A percentile compares a stretch with the other conserved stretches of the same genome.
Conservation (phyloP, 2,113 vertebrate species). For the Panthera uncia region DNA sequence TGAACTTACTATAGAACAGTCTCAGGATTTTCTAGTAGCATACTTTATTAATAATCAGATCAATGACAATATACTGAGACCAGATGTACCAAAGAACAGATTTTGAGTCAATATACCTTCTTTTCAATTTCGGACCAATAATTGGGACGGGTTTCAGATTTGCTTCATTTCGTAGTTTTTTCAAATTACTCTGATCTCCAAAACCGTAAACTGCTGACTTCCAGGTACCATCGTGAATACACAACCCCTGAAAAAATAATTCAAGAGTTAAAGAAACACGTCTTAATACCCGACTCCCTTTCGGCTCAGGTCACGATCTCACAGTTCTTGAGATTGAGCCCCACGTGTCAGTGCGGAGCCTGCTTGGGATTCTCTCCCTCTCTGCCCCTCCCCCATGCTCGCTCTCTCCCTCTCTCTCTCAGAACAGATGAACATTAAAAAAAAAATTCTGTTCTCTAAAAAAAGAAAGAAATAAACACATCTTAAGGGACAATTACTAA, state of each 20-base stretch:
- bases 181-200: slow-evolving; percentile 86
- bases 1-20: background rate
- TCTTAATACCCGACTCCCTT: background rate
- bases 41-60: slow-evolving; percentile 1
- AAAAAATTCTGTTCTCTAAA: too few species aligned
- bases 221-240: slow-evolving; percentile 94
- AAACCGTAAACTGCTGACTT: slow-evolving; percentile 93
- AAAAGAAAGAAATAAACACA: background rate
- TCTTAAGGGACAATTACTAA: background rate
- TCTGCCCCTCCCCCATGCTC: too few species aligned
- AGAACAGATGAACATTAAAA: too few species aligned
- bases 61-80: background rate
- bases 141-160: slow-evolving; percentile 88
- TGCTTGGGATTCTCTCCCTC: too few species aligned
- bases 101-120: slow-evolving; percentile 84
- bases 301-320: too few species aligned
- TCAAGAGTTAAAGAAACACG: slow-evolving; percentile 22
- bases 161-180: slow-evolving; percentile 87
- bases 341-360: too few species aligned
- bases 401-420: too few species aligned
- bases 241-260: slow-evolving; percentile 85
- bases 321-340: too few species aligned
- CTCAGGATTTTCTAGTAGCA: background rate
- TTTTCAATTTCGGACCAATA: slow-evolving; percentile 90
- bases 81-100: background rate